Evolutionary conservation across 2,797 vertebrate genomes (phyloP).

Genomic region (Lepidocolaptes lacrymiger): DNA sequence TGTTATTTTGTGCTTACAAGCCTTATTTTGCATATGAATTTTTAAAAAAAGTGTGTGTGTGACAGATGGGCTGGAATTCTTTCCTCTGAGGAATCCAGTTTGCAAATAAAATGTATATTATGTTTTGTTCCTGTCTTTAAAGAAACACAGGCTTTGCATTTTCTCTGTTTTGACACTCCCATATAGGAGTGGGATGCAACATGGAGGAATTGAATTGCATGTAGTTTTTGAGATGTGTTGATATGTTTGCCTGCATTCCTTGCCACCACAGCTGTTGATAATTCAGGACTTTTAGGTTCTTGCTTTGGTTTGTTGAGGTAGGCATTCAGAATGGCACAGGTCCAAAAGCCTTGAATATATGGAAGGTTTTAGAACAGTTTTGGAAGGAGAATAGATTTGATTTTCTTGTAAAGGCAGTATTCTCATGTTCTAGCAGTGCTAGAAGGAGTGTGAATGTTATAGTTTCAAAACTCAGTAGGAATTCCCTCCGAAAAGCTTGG

Average conservation of each 20-base stretch:
- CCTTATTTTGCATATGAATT: neutral
- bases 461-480: too few relatives aligned
- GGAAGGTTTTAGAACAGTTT: neutral
- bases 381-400: neutral
- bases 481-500: too few relatives aligned
- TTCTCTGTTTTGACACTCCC: neutral
- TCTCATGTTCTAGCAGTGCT: neutral
- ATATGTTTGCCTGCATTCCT: neutral
- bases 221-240: neutral
- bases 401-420: neutral
- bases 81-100: neutral
- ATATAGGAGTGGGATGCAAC: neutral
- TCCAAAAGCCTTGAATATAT: neutral
- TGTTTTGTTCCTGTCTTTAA: neutral
- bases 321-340: neutral
- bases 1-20: constrained; percentile 14
- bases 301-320: neutral
- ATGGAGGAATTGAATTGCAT: neutral
- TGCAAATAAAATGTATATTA: neutral
- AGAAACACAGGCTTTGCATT: neutral
- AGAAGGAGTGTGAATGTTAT: neutral
- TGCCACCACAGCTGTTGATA: neutral
- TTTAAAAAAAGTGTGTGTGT: neutral
- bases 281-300: neutral
- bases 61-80: neutral